A percentile compares a stretch with the other conserved stretches of the same genome.
Evolutionary conservation across 2,797 vertebrate species (phyloP).

Genomic region (Rhinoraja longicauda): DNA sequence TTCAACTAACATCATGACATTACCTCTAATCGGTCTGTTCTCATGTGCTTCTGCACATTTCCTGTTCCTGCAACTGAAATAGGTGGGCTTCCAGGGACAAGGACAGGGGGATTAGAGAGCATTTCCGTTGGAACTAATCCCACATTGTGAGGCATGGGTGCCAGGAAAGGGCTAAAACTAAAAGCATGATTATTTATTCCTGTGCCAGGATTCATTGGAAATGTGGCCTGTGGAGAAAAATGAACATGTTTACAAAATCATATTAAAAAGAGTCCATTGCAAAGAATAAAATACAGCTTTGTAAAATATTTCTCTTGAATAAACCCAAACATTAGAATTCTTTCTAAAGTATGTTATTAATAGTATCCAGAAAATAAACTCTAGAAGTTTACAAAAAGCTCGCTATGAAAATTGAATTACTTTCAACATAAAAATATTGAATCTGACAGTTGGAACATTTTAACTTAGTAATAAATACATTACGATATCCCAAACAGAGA

Average conservation of each 20-base stretch:
- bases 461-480: background rate
- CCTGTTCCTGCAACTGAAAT: constrained; percentile 78
- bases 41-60: constrained; percentile 90
- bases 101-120: constrained; percentile 74
- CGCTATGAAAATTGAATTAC: background rate
- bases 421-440: background rate
- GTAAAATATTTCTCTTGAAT: background rate
- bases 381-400: background rate
- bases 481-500: background rate
- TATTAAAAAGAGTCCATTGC: background rate
- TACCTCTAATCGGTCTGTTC: constrained; percentile 98
- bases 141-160: constrained; percentile 84
- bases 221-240: constrained; percentile 67
- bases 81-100: constrained; percentile 81
- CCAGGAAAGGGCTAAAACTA: constrained; percentile 89
- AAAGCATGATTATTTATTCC: constrained; percentile 78
- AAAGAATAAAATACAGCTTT: background rate
- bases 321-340: background rate
- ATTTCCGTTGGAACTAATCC: constrained; percentile 90
- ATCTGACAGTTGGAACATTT: background rate
- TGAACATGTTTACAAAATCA: background rate
- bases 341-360: background rate
- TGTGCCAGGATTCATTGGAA: constrained; percentile 80
- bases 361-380: background rate
- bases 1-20: background rate